Base-by-base conservation (phyloP, 2,888 invertebrate species). In the Lampropteryx suffumata region DNA sequence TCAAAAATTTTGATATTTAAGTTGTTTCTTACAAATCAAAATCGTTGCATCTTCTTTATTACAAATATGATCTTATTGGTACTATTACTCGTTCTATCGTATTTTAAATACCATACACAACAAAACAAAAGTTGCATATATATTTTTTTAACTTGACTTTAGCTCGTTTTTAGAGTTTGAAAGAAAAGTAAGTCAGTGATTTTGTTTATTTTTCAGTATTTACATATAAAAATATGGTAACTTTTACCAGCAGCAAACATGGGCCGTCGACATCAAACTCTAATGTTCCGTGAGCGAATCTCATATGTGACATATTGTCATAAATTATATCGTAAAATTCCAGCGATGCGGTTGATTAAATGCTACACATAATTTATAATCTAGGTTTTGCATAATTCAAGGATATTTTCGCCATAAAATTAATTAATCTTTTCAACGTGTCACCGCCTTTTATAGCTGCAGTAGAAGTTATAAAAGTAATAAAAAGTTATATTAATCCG, bases 381-480 rank as follows among this genome's bases (percentile, higher is more conserved):
- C 50, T 55, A 50, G 58, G 53, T 49, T 57, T 53, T 45, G 32
- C 47, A 51, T 51, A 57, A 55, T 52, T 49, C 52, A 53, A 51
- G 50, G 50, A 47, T 57, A 32, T 35, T 48, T 47, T 13, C 30
- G 12, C 44, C 17, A 53, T 57, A 58, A 58, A 55, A 43, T 49
- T 44, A 47, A 58, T 55, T 55, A 57, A 56, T 52, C 48, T 39
- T 44, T 50, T 26, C 14, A 47, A 54, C 42, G 48, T 61, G 56
- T 61, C 56, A 61, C 55, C 56, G 54, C 40, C 33, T 51, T 60
- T 54, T 57, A 61, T 52, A 50, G 37, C 32, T 39, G 30, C 39
- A 32, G 27, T 24, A 42, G 29, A 9, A 24, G 53, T 33, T 48
- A 55, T 59, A 59, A 60, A 55, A 33, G 36, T 48, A 39, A 49